Percentiles rank a stretch among this genome's conserved stretches.
Evolutionary conservation across 2,888 invertebrate genomes (phyloP).

Genomic region (Cephus rjabovi): DNA sequence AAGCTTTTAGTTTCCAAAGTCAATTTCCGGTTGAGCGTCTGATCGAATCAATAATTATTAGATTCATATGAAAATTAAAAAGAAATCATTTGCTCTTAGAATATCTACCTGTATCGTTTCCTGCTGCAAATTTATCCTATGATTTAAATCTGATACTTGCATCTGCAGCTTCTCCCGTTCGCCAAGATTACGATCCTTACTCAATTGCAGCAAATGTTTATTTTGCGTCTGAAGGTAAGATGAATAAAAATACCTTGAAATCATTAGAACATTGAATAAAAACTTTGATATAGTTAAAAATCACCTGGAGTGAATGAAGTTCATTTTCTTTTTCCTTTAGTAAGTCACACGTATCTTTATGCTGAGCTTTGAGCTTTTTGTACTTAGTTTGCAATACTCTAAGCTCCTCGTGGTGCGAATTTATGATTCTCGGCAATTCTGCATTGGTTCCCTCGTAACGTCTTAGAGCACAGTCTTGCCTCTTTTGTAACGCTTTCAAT

Average conservation of each 20-base stretch:
- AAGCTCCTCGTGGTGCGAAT: slow-evolving; percentile 83
- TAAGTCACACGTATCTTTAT: slow-evolving; percentile 74
- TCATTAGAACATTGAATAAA: background rate
- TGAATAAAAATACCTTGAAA: background rate
- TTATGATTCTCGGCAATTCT: slow-evolving; percentile 80
- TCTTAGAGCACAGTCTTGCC: slow-evolving; percentile 82
- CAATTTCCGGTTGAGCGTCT: slow-evolving; percentile 76
- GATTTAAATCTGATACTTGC: slow-evolving; percentile 67
- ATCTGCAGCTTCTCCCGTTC: slow-evolving; percentile 81
- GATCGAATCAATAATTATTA: slow-evolving; percentile 59
- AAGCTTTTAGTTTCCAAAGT: slow-evolving; percentile 81
- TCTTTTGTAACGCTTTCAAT: slow-evolving; percentile 80
- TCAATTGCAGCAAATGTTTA: slow-evolving; percentile 76
- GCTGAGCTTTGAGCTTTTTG: slow-evolving; percentile 75
- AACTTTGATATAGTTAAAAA: background rate
- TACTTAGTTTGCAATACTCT: slow-evolving; percentile 77
- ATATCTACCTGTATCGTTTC: slow-evolving; percentile 63
- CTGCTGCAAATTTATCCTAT: slow-evolving; percentile 62
- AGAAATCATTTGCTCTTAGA: background rate
- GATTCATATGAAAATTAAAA: background rate
- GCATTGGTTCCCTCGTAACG: slow-evolving; percentile 85
- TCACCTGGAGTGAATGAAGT: slow-evolving; percentile 71
- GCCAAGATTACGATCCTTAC: slow-evolving; percentile 78
- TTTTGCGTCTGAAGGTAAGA: slow-evolving; percentile 71
- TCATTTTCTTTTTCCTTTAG: slow-evolving; percentile 79